phyloP scores from a whole-genome alignment of 2,113 vertebrate genomes.

The Corythornis cristatus region DNA sequence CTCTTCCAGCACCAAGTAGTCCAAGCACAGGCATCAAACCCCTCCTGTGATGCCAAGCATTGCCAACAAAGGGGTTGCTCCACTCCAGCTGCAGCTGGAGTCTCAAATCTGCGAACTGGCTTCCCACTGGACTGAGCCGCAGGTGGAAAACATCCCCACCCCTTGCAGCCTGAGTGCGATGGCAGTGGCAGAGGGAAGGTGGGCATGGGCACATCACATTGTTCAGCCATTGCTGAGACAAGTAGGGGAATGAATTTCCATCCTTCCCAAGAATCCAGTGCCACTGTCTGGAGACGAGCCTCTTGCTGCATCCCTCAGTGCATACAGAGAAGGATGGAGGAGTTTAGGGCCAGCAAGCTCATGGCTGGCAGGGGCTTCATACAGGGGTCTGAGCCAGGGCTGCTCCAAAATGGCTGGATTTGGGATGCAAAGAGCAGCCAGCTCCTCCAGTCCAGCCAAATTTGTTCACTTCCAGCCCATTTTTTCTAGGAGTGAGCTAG shows the following conservation, averaged over 20 bases:
- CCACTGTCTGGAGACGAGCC: rapidly evolving
- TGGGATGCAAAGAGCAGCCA: neutral
- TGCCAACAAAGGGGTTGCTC: neutral
- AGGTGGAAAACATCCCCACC: neutral
- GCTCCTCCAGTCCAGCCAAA: neutral
- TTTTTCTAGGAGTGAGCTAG: neutral
- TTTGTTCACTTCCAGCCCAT: rapidly evolving
- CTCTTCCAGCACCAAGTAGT: neutral
- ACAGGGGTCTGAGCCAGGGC: rapidly evolving
- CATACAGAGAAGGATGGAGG: neutral
- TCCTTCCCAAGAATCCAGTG: rapidly evolving
- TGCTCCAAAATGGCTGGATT: neutral
- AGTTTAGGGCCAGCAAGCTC: neutral
- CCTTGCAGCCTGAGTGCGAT: rapidly evolving
- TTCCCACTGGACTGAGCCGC: neutral
- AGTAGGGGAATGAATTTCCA: neutral
- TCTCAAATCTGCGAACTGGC: neutral
- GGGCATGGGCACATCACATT: neutral
- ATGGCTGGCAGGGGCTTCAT: rapidly evolving
- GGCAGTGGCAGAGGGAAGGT: neutral
- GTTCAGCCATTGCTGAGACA: neutral
- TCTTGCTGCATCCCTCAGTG: rapidly evolving
- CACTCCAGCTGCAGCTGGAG: neutral
- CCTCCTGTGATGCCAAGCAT: neutral
- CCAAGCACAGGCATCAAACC: neutral